These are phyloP conservation scores for Zosterops pallidus DNA, from an alignment of 2,113 vertebrate species.

Conservation along the genomic window DNA sequence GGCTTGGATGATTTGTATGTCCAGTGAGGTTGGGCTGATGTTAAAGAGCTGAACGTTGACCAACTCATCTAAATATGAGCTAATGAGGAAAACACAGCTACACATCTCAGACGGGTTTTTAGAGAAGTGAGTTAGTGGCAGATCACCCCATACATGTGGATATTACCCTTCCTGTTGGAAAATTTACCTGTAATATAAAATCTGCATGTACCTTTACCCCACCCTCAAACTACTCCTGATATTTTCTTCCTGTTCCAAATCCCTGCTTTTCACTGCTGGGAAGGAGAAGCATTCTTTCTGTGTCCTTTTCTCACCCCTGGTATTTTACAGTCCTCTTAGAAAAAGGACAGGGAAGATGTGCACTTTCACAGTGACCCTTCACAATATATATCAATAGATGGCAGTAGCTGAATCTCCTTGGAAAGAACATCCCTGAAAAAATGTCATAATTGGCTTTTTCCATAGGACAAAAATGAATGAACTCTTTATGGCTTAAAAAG, in stretches of 20 bases:
- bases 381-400: constrained; percentile 36
- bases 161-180: not conserved
- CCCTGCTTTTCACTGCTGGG: not conserved
- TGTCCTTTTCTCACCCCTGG: not conserved
- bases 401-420: constrained; percentile 34
- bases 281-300: not conserved
- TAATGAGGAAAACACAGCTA: not conserved
- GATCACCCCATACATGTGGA: not conserved
- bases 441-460: not conserved
- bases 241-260: not conserved
- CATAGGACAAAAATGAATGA: not conserved
- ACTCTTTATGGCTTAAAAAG: not conserved
- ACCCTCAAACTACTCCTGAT: not conserved
- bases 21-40: not conserved
- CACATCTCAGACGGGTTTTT: not conserved
- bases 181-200: not conserved
- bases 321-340: not conserved
- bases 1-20: not conserved
- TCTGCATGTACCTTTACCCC: not conserved
- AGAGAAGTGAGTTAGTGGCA: not conserved
- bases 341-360: not conserved
- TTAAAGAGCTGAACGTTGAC: not conserved
- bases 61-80: not conserved
- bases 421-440: not conserved
- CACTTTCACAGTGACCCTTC: not conserved